phyloP scores from a whole-genome alignment of 2,888 invertebrate species.

The Eulithis testata region DNA sequence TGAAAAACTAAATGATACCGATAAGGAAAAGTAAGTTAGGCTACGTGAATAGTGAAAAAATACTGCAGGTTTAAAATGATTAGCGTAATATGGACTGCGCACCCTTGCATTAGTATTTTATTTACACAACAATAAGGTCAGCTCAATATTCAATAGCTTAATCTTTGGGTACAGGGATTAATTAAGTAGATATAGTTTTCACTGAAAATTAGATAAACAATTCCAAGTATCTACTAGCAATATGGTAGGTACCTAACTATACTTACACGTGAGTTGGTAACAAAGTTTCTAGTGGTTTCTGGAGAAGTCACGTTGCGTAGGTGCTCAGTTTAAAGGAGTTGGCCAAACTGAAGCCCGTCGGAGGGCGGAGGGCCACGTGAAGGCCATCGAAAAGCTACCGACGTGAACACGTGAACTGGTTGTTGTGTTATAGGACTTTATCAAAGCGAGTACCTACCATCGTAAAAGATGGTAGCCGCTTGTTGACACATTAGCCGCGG shows the following conservation, averaged over 20 bases:
- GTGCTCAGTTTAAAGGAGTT: constrained; percentile 60
- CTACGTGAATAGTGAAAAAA: too few species aligned
- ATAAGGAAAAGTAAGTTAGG: too few species aligned
- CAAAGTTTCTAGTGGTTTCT: constrained; percentile 66
- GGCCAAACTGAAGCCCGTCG: constrained; percentile 64
- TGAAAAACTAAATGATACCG: too few species aligned
- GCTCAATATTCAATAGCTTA: too few species aligned
- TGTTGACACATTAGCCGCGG: neutral
- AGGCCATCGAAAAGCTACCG: constrained; percentile 46
- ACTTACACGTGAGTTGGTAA: constrained; percentile 64
- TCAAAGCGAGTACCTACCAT: neutral
- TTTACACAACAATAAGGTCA: too few species aligned
- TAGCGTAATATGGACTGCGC: too few species aligned
- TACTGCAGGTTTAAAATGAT: too few species aligned
- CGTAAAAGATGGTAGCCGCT: too few species aligned
- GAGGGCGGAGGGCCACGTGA: constrained; percentile 49
- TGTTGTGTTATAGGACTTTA: constrained; percentile 4
- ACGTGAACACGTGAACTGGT: constrained; percentile 61
- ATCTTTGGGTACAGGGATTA: neutral
- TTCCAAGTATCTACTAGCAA: constrained; percentile 48
- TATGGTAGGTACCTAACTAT: too few species aligned
- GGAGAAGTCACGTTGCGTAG: constrained; percentile 68
- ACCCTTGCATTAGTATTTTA: too few species aligned
- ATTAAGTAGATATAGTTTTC: neutral
- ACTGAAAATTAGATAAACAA: constrained; percentile 13